Percentiles rank a stretch among this genome's conserved stretches.
Evolutionary conservation across 2,113 vertebrate genomes (phyloP).

Genomic region (Crypturellus undulatus): DNA sequence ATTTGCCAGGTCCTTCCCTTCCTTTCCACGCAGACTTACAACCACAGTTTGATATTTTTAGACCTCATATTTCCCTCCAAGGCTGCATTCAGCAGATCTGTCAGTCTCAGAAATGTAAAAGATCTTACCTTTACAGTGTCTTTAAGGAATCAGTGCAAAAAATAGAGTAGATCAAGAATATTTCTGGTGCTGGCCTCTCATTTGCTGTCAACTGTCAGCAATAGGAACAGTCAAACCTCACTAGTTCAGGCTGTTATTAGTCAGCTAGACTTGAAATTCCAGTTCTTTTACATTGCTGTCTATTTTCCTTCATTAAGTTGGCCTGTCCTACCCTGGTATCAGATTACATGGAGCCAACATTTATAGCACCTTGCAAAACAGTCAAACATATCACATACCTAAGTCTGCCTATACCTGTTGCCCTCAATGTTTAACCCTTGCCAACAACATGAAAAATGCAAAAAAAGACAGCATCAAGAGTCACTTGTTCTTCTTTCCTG

Average conservation of each 20-base stretch:
- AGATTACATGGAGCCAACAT: slow-evolving; percentile 77
- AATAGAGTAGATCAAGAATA: background rate
- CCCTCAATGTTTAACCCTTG: slow-evolving; percentile 71
- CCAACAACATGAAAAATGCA: background rate
- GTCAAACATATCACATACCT: slow-evolving; percentile 76
- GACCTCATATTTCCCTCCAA: background rate
- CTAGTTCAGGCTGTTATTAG: slow-evolving; percentile 68
- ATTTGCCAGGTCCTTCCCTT: background rate
- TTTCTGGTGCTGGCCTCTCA: slow-evolving; percentile 30
- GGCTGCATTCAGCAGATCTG: background rate
- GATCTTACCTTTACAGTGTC: slow-evolving; percentile 47
- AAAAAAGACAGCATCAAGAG: background rate
- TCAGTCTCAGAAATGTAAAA: background rate
- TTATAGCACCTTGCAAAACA: slow-evolving; percentile 79
- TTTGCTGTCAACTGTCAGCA: slow-evolving; percentile 75
- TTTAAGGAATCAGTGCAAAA: background rate
- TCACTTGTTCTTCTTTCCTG: background rate
- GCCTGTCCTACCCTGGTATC: slow-evolving; percentile 71
- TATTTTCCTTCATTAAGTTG: slow-evolving; percentile 71
- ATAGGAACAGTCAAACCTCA: slow-evolving; percentile 57
- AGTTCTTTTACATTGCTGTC: slow-evolving; percentile 84
- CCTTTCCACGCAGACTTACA: background rate
- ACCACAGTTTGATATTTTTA: background rate
- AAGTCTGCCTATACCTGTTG: slow-evolving; percentile 79
- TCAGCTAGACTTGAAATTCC: slow-evolving; percentile 85